Evolutionary conservation across 2,113 vertebrate genomes (phyloP).

Genomic region (Ammospiza nelsoni): DNA sequence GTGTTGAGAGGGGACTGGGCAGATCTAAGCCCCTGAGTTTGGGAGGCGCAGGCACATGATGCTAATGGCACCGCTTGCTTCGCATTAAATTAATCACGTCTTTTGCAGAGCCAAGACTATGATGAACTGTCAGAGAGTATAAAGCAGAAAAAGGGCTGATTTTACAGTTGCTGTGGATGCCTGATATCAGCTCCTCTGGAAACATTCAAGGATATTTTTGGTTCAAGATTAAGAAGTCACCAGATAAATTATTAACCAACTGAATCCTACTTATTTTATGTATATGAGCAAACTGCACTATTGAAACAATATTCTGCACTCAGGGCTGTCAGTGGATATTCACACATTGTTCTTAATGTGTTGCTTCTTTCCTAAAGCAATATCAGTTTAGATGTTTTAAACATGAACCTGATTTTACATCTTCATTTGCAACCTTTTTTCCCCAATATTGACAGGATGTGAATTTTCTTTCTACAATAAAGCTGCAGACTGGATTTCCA

Average conservation of each 20-base stretch:
- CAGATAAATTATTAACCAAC: slow-evolving; percentile 55
- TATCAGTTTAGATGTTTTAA: slow-evolving; percentile 67
- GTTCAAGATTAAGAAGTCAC: slow-evolving; percentile 58
- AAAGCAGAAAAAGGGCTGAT: slow-evolving; percentile 57
- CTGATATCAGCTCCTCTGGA: slow-evolving; percentile 46
- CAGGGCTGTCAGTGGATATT: slow-evolving; percentile 47
- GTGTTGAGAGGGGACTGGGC: not conserved
- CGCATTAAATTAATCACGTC: not conserved
- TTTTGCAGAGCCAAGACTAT: slow-evolving; percentile 18
- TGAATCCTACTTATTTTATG: slow-evolving; percentile 40
- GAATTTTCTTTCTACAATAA: slow-evolving; percentile 30
- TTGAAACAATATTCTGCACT: slow-evolving; percentile 50
- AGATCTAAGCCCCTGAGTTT: not conserved
- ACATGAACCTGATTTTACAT: slow-evolving; percentile 59
- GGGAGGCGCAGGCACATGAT: not conserved
- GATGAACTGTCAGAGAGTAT: slow-evolving; percentile 34
- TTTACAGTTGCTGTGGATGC: slow-evolving; percentile 46
- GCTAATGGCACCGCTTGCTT: slow-evolving; percentile 22
- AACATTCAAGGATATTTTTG: slow-evolving; percentile 43
- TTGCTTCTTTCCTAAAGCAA: slow-evolving; percentile 49
- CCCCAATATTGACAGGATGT: slow-evolving; percentile 21
- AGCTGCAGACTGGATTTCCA: not conserved
- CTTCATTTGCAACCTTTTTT: slow-evolving; percentile 46
- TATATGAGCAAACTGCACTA: slow-evolving; percentile 36
- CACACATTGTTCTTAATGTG: slow-evolving; percentile 52